Evolutionary conservation across 1,140 invertebrate species (phyloP).

Genomic region (Acromyrmex charruanus): DNA sequence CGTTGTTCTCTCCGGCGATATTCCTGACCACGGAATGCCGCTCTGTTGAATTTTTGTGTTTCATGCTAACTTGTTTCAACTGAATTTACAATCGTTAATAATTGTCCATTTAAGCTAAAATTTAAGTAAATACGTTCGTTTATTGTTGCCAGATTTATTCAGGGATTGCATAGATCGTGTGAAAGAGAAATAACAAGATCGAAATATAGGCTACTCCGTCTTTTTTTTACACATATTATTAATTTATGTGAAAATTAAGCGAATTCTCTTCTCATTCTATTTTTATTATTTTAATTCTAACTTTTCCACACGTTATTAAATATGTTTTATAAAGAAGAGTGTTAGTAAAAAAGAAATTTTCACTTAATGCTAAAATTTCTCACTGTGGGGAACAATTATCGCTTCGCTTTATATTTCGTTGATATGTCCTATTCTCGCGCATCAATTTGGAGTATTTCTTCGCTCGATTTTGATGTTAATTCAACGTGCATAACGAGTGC

Average conservation of each 20-base stretch:
- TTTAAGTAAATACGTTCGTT: not conserved
- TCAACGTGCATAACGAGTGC: conserved; percentile 16
- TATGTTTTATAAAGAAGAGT: not conserved
- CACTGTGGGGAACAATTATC: not conserved
- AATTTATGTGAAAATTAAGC: not conserved
- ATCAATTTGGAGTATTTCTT: not conserved
- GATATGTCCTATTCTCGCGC: not conserved
- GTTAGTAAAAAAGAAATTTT: not conserved
- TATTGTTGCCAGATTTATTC: not conserved
- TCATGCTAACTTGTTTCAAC: not conserved
- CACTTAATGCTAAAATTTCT: not conserved
- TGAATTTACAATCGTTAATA: conserved; percentile 8
- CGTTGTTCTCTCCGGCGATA: conserved; percentile 6
- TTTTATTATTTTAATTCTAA: not conserved
- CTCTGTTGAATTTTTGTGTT: conserved; percentile 23
- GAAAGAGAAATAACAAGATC: not conserved
- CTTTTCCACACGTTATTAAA: not conserved
- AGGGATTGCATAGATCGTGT: not conserved
- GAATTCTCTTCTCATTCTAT: not conserved
- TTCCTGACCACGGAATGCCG: not conserved
- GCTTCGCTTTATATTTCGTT: not conserved
- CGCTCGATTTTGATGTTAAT: conserved; percentile 11
- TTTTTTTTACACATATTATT: not conserved
- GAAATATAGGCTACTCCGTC: not conserved
- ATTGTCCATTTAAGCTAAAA: not conserved